Evolutionary conservation across 2,888 invertebrate species (phyloP).

Genomic region (Campoplex capitator): DNA sequence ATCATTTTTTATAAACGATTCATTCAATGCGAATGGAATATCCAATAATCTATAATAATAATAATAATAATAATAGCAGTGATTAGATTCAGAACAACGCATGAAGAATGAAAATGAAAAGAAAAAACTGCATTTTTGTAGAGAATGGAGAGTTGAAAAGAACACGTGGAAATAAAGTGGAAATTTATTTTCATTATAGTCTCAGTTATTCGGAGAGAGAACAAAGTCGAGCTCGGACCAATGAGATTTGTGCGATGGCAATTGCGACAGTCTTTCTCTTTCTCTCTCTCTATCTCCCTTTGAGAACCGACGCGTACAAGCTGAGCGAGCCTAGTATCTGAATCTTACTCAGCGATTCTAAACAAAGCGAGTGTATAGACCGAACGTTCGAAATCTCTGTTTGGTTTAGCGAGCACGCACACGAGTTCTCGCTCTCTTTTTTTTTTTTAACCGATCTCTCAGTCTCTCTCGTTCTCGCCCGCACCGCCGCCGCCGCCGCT

Average conservation of each 20-base stretch:
- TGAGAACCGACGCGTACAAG: not conserved
- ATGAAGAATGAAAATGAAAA: not conserved
- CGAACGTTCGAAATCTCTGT: slow-evolving; percentile 72
- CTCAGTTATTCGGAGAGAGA: slow-evolving; percentile 3
- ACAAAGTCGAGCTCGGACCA: slow-evolving; percentile 12
- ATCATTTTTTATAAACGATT: not conserved
- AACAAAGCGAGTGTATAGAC: slow-evolving; percentile 76
- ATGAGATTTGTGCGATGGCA: slow-evolving; percentile 12
- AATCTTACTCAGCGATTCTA: slow-evolving; percentile 78
- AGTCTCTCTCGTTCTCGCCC: slow-evolving; percentile 2
- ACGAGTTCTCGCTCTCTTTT: slow-evolving; percentile 30
- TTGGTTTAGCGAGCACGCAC: slow-evolving; percentile 77
- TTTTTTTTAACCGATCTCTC: slow-evolving; percentile 6
- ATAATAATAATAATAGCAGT: not conserved
- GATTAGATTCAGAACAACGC: not conserved
- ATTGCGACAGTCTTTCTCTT: slow-evolving; percentile 13
- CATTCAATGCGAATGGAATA: not conserved
- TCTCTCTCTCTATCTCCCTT: not conserved
- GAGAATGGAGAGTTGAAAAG: not conserved
- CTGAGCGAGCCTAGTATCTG: slow-evolving; percentile 64
- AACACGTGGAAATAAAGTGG: not conserved
- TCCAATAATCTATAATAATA: not conserved
- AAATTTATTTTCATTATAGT: slow-evolving; percentile 16
- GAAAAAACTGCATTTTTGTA: not conserved
- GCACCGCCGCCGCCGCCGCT: slow-evolving; percentile 45